Base-by-base conservation (phyloP, 2,888 invertebrate species). In the Acheta domesticus region DNA sequence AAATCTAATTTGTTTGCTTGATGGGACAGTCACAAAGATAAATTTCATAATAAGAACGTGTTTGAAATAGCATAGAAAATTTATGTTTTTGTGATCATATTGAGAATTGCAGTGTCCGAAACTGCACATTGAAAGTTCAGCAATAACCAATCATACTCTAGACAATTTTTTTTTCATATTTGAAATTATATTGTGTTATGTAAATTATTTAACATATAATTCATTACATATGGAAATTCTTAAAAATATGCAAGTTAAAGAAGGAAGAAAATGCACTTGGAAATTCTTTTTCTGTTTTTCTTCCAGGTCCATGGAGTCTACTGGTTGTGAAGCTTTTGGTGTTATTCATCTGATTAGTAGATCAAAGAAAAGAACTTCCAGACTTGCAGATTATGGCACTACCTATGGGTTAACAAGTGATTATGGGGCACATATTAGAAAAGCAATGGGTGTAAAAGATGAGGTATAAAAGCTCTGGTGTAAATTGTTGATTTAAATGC, bases 381-480 rank as follows among this genome's bases (percentile, higher is more conserved):
- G 91, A 93, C 86, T 85, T 94, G 79, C 91, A 93, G 84, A 89
- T 93, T 80, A 92, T 93, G 92, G 87, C 91, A 77, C 86, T 94
- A 85, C 92, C 93, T 82, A 86, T 90, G 93, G 93, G 11, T 84
- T 92, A 82, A 89, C 92, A 8, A 88, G 90, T 77, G 94, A 94
- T 85, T 87, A 89, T 82, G n/a, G 93, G 93, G 19, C 87, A 90
- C 83, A 86, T 93, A 77, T 88, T n/a, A n/a, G 88, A 84, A 88
- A 89, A 83, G 85, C 88, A 79, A 84, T 92, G 78, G 91, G 91
- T 36, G 86, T 93, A 81, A 87, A 86, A n/a, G 88, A 91, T 83
- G 80, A 87, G 81, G 87, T 90, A 82, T 49, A 20, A 73, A 20
- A 73, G 73, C 8, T 20, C 4, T 73, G 20, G 73, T 20, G n/a